Evolutionary conservation across 2,113 vertebrate genomes (phyloP), one percentile per base, ranked within the genome.

Genomic region (Sinocyclocheilus maitianheensis): DNA sequence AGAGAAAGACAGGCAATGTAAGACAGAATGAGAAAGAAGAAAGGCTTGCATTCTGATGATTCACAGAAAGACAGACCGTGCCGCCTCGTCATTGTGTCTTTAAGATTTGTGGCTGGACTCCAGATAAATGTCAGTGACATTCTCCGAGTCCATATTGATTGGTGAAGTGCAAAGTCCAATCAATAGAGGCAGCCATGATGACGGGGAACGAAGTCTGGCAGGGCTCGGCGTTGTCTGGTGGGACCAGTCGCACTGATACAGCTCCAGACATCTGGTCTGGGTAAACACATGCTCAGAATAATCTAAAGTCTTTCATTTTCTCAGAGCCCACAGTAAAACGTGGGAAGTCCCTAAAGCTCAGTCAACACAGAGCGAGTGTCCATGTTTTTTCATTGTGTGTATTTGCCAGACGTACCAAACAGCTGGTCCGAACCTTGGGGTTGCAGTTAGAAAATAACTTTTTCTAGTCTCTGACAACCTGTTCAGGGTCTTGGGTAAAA

Each of bases 51-150:
- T 88, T 63, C 85, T 90, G 83, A 85, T 90, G 92, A 85, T 37
- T 84, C 65, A 85, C 20, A 88, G 81, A 72, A 58, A 76, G 48
- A 80, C 51, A 69, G 43, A 40, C 8, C 2, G 37, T 9, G 48
- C 30, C 6, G 30, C 60, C 86, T 86, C 51, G 48, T 89, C 89
- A 84, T 92, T 83, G 86, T 83, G 72, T 87, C 87, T 83, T 87
- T 84, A 78, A 63, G 74, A 87, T 88, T 88, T 87, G 75, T 62
- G 67, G 76, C 87, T 81, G 83, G 75, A 65, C 88, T 84, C 89
- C 74, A 84, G 91, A 90, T 92, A 92, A 92, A 94, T 89, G 88
- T 89, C 91, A 67, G 90, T 91, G 92, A 92, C 91, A 92, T 92
- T 93, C 89, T 89, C 87, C n/a, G 84, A 85, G 88, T 76, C 74